A percentile compares a stretch with the other conserved stretches of the same genome.
These are phyloP conservation scores for Siniperca scherzeri DNA, from an alignment of 2,797 vertebrate species.

Conservation along the genomic window DNA sequence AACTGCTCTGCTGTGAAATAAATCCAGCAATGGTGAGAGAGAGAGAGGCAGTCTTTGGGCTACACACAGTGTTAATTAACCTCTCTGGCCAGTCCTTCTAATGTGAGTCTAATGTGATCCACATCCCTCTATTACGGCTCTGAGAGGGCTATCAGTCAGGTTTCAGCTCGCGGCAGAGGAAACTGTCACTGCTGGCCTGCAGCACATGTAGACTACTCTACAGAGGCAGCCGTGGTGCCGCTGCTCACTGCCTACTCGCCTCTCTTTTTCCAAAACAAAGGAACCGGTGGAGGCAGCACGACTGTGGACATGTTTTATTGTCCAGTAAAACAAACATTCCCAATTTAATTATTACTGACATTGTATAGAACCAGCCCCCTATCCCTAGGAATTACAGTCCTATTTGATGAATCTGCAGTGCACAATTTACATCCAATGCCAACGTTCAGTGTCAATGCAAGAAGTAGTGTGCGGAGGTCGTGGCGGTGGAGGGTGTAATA, in stretches of 20 bases:
- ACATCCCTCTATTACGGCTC: conserved; percentile 73
- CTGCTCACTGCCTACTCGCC: background rate
- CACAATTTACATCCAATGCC: background rate
- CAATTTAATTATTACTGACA: background rate
- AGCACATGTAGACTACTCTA: conserved; percentile 50
- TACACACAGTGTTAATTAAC: conserved; percentile 79
- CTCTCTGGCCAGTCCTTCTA: conserved; percentile 69
- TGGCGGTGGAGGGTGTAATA: background rate
- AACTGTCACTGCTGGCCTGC: conserved; percentile 58
- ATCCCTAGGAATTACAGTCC: background rate
- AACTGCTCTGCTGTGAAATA: conserved; percentile 40
- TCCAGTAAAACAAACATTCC: background rate
- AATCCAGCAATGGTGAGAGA: conserved; percentile 30
- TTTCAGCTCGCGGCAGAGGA: conserved; percentile 62
- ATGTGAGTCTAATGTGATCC: conserved; percentile 78
- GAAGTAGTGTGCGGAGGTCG: too few species aligned
- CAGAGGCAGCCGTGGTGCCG: background rate
- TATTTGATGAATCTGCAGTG: background rate
- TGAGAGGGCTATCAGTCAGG: conserved; percentile 78
- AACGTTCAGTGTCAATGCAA: background rate
- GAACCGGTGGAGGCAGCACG: background rate
- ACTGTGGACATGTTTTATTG: background rate
- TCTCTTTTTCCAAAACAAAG: conserved; percentile 8
- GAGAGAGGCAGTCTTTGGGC: conserved; percentile 40
- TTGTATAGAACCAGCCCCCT: background rate